Conservation (phyloP, 2,888 invertebrate species). For the Branchipolynoe longqiensis region DNA sequence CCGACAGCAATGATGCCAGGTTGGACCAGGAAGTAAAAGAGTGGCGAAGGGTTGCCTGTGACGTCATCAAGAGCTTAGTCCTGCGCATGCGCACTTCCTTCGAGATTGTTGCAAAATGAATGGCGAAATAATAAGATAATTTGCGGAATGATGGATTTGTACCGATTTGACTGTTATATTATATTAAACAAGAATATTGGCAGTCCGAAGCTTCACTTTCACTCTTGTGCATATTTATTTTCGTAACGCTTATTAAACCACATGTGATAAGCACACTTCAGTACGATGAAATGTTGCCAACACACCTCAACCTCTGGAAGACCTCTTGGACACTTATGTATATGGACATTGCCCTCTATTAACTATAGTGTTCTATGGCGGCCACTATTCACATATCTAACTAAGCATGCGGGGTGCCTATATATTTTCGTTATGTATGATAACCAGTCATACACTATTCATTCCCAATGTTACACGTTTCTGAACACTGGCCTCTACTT, state of each 20-base stretch:
- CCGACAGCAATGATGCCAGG: neutral
- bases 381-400: conserved; percentile 28
- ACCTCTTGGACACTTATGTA: conserved; percentile 28
- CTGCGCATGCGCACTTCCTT: neutral
- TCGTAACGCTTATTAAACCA: conserved; percentile 37
- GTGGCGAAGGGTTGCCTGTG: neutral
- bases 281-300: neutral
- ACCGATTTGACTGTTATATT: too few species aligned
- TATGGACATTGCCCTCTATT: neutral
- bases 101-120: neutral
- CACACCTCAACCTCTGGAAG: conserved; percentile 23
- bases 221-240: conserved; percentile 1
- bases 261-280: neutral
- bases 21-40: neutral
- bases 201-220: conserved; percentile 36
- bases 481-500: conserved; percentile 8
- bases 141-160: conserved; percentile 47
- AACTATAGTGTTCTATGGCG: neutral
- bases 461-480: conserved; percentile 38
- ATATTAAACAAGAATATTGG: conserved; percentile 28
- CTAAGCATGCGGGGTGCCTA: conserved; percentile 30
- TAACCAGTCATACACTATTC: conserved; percentile 55
- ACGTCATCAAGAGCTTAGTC: neutral
- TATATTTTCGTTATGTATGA: conserved; percentile 45
- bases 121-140: neutral